Percentiles rank a stretch among this genome's conserved stretches.
Evolutionary conservation across 2,888 invertebrate genomes (phyloP).

Genomic region (Andrena praecox): DNA sequence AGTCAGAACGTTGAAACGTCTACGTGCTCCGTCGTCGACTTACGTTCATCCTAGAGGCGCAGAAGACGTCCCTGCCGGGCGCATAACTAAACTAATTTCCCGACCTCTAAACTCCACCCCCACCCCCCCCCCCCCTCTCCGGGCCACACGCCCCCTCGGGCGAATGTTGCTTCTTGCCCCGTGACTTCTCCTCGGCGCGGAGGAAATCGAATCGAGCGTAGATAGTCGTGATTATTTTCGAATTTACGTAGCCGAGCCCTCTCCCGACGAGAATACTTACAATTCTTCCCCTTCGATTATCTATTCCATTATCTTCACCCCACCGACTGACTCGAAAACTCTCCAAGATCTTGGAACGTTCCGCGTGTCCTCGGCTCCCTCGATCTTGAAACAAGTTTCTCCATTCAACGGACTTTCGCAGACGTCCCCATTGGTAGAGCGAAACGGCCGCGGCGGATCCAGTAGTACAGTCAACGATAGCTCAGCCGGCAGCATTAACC

Average conservation of each 20-base stretch:
- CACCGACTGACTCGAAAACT: neutral
- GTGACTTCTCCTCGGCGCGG: conserved; percentile 56
- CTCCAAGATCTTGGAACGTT: too few species aligned
- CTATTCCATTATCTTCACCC: neutral
- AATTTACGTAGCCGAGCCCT: conserved; percentile 18
- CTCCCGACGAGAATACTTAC: neutral
- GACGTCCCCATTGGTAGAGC: too few species aligned
- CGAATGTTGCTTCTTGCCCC: conserved; percentile 76
- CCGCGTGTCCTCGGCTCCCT: too few species aligned
- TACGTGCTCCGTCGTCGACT: conserved; percentile 76
- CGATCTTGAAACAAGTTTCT: too few species aligned
- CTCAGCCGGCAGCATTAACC: too few species aligned
- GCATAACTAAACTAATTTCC: conserved; percentile 84
- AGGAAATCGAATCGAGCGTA: conserved; percentile 26
- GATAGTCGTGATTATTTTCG: conserved; percentile 43
- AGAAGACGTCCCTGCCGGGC: conserved; percentile 79
- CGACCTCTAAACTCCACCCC: conserved; percentile 77
- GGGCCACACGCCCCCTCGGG: conserved; percentile 47
- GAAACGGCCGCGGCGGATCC: too few species aligned
- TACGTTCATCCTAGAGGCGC: conserved; percentile 71
- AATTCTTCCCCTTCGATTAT: neutral
- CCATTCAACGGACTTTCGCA: too few species aligned
- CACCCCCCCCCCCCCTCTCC: conserved; percentile 42
- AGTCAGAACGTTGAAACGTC: conserved; percentile 57
- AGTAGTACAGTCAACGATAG: too few species aligned